These are phyloP conservation scores for Arnoldichthys spilopterus DNA, from an alignment of 2,797 vertebrate species.

Conservation along the genomic window DNA sequence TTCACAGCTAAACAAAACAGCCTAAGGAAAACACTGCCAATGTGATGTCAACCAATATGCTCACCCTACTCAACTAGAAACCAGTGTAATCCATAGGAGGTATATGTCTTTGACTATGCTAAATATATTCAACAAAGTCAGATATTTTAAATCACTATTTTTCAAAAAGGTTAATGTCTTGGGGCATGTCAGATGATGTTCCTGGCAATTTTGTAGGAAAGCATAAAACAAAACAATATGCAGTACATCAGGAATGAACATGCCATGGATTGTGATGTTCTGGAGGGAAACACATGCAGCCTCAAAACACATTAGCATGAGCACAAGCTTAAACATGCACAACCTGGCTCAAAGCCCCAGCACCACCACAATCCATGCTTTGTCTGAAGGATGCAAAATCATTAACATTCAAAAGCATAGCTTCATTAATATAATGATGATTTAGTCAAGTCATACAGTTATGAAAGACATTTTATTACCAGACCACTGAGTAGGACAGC, in stretches of 20 bases:
- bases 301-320: conserved; percentile 5
- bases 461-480: conserved; percentile 1
- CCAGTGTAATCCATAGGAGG: background rate
- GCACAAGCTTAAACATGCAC: conserved; percentile 1
- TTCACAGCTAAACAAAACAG: conserved; percentile 51
- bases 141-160: conserved; percentile 6
- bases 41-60: conserved; percentile 4
- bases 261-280: conserved; percentile 7
- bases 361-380: background rate
- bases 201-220: conserved; percentile 44
- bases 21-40: conserved; percentile 33
- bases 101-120: background rate
- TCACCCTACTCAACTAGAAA: background rate
- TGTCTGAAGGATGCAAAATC: conserved; percentile 33
- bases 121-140: background rate
- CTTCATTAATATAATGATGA: conserved; percentile 43
- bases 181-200: conserved; percentile 11
- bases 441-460: conserved; percentile 53
- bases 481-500: background rate
- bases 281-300: background rate
- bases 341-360: background rate
- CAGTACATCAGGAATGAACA: conserved; percentile 25
- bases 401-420: conserved; percentile 64
- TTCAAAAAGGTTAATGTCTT: conserved; percentile 28
- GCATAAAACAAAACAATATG: conserved; percentile 44